These are phyloP conservation scores for Rotaria socialis DNA, from an alignment of 2,888 invertebrate species.

Conservation along the genomic window DNA sequence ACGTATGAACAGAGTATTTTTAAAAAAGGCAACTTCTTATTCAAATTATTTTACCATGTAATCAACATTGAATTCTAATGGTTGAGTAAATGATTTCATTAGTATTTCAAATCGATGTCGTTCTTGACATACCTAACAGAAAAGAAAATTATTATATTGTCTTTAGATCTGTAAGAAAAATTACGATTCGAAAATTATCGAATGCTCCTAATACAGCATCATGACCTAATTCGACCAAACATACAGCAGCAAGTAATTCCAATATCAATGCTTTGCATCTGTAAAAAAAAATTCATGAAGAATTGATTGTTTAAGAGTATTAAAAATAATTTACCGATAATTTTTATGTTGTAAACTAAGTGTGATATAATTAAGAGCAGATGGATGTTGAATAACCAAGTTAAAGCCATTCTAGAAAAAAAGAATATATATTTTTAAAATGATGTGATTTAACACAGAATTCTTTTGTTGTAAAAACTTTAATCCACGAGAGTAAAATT, in stretches of 20 bases:
- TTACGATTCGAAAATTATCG: slow-evolving; percentile 72
- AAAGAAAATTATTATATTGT: not conserved
- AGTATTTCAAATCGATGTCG: slow-evolving; percentile 84
- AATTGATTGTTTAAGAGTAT: not conserved
- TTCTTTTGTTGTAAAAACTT: no score
- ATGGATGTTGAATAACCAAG: slow-evolving; percentile 93
- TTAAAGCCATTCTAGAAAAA: slow-evolving; percentile 81
- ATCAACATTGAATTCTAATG: slow-evolving; percentile 65
- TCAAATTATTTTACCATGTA: slow-evolving; percentile 47
- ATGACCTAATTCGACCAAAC: slow-evolving; percentile 97
- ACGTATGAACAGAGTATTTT: not conserved
- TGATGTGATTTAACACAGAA: not conserved
- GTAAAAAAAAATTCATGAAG: not conserved
- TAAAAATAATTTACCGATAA: slow-evolving; percentile 61
- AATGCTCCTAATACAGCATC: slow-evolving; percentile 93
- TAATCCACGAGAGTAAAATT: no score
- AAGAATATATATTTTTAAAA: not conserved
- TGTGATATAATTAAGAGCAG: slow-evolving; percentile 96
- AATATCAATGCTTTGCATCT: slow-evolving; percentile 91
- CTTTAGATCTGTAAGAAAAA: slow-evolving; percentile 53
- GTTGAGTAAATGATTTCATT: slow-evolving; percentile 93
- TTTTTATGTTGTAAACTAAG: slow-evolving; percentile 92
- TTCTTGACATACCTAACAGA: slow-evolving; percentile 63
- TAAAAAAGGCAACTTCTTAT: not conserved
- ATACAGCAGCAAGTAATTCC: slow-evolving; percentile 93